Percentiles rank a stretch among this genome's conserved stretches.
Conservation (phyloP, 2,797 vertebrate species). For the Rhincodon typus region DNA sequence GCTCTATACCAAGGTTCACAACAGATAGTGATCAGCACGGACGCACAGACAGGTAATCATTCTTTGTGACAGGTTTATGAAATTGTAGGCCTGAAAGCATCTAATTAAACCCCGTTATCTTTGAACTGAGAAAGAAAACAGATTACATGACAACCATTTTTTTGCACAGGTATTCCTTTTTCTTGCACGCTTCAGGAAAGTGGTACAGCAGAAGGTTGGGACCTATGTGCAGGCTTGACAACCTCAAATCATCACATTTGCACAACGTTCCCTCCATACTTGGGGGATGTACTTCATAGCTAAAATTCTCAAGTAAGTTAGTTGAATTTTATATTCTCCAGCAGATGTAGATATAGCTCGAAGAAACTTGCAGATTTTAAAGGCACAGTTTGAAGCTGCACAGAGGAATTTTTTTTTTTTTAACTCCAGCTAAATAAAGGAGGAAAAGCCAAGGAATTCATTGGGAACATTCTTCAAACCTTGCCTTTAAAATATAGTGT, state of each 20-base stretch:
- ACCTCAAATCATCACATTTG: neutral
- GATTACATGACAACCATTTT: neutral
- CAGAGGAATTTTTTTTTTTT: neutral
- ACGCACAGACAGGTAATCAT: conserved; percentile 25
- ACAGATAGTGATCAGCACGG: conserved; percentile 10
- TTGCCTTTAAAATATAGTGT: neutral
- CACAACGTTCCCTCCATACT: neutral
- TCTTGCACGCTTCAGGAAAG: neutral
- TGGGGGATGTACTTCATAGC: neutral
- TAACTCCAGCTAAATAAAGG: neutral
- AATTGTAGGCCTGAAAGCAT: neutral
- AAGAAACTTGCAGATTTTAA: neutral
- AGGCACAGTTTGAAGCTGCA: neutral
- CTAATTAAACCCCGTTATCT: conserved; percentile 35
- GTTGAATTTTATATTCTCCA: neutral
- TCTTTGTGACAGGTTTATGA: conserved; percentile 34
- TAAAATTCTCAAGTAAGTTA: neutral
- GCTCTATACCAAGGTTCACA: neutral
- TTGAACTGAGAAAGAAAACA: neutral
- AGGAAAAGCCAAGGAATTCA: neutral
- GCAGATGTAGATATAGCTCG: neutral
- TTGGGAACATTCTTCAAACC: neutral
- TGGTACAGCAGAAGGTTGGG: neutral
- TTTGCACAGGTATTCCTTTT: neutral
- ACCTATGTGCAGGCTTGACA: neutral